Conservation (phyloP, 2,888 invertebrate species). For the Axea sp. region DNA sequence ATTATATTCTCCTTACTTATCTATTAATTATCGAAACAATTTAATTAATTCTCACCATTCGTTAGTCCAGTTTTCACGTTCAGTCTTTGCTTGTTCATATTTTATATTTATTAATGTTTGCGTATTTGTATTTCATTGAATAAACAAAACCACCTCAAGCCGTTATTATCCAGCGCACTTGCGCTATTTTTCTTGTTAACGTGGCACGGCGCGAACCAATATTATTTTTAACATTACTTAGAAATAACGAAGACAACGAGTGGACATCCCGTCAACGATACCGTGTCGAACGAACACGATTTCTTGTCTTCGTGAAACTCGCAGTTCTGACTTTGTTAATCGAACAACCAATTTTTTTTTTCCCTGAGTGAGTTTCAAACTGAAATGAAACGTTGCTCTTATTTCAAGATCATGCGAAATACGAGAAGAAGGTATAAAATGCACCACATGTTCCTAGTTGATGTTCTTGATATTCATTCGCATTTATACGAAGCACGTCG, state of each 20-base stretch:
- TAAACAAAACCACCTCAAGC: not conserved
- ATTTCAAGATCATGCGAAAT: too few relatives aligned
- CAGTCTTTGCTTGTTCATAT: too few relatives aligned
- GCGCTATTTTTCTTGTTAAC: conserved; percentile 44
- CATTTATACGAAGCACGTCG: conserved; percentile 72
- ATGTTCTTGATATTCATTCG: conserved; percentile 72
- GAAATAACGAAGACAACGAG: conserved; percentile 48
- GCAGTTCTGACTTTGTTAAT: not conserved
- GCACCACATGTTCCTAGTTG: conserved; percentile 66
- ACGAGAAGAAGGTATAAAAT: conserved; percentile 64
- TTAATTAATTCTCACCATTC: too few relatives aligned
- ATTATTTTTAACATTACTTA: conserved; percentile 46
- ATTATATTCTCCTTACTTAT: conserved; percentile 70
- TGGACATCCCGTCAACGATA: conserved; percentile 42
- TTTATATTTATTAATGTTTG: too few relatives aligned
- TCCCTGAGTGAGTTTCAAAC: too few relatives aligned
- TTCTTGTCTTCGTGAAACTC: conserved; percentile 15
- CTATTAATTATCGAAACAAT: conserved; percentile 74
- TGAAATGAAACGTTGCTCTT: too few relatives aligned
- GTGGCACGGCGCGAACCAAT: conserved; percentile 29
- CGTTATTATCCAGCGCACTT: not conserved
- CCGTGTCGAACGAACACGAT: conserved; percentile 30
- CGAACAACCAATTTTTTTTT: too few relatives aligned
- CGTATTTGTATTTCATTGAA: not conserved
- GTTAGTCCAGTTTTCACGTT: too few relatives aligned